These are phyloP conservation scores for Hydraecia micacea DNA, from an alignment of 2,888 invertebrate genomes.

Conservation along the genomic window DNA sequence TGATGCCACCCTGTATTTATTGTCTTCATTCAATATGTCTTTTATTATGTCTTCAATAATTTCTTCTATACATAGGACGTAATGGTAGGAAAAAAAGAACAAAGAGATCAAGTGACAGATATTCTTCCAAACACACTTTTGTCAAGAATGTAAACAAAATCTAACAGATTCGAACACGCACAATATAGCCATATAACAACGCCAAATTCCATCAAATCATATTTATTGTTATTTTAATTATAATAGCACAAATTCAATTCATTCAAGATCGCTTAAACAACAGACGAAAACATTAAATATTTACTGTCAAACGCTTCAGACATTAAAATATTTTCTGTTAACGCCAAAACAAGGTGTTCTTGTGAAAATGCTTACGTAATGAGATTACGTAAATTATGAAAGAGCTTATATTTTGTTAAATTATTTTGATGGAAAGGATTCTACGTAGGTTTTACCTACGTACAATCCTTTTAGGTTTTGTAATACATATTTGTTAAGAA, in stretches of 20 bases:
- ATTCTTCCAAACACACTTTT: not conserved
- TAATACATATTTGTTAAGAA: not conserved
- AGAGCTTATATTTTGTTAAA: conserved; percentile 31
- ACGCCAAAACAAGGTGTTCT: conserved; percentile 36
- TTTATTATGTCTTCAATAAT: too few relatives aligned
- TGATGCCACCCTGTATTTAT: too few relatives aligned
- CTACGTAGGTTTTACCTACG: not conserved
- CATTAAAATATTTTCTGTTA: conserved; percentile 37
- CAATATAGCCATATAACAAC: not conserved
- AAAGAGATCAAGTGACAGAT: not conserved
- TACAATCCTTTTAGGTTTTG: not conserved
- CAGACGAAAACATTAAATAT: conserved; percentile 27
- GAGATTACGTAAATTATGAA: conserved; percentile 23
- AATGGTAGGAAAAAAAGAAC: too few relatives aligned
- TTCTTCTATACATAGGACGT: too few relatives aligned
- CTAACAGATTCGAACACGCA: not conserved
- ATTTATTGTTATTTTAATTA: conserved; percentile 20
- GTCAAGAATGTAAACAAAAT: not conserved
- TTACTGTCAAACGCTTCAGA: conserved; percentile 12
- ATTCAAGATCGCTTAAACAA: not conserved
- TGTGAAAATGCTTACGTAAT: conserved; percentile 42
- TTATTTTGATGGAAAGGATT: conserved; percentile 29
- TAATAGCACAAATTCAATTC: conserved; percentile 14
- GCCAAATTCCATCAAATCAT: not conserved
- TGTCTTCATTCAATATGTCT: too few relatives aligned